Evolutionary conservation across 1,140 invertebrate genomes (phyloP).

Genomic region (Nylanderia fulva): DNA sequence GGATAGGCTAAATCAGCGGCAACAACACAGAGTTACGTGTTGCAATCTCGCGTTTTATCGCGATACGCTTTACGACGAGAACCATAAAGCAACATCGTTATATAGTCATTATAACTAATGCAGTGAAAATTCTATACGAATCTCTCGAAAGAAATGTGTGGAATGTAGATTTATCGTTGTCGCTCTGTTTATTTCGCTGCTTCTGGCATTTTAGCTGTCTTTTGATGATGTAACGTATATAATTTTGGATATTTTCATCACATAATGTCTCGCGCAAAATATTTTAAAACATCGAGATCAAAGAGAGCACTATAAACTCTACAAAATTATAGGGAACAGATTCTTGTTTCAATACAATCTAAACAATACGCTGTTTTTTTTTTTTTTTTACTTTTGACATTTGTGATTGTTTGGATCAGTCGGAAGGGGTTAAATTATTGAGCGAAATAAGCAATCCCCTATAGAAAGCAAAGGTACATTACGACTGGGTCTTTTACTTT

Average conservation of each 20-base stretch:
- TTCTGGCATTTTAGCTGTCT: too few species aligned
- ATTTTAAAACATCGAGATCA: background rate
- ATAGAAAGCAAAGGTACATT: conserved; percentile 8
- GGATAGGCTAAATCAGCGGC: conserved; percentile 5
- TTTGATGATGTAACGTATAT: background rate
- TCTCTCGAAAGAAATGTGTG: background rate
- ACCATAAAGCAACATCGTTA: conserved; percentile 9
- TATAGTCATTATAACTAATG: background rate
- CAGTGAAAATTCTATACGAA: background rate
- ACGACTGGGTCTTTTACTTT: background rate
- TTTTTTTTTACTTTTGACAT: background rate
- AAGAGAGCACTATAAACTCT: background rate
- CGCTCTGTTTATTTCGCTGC: background rate
- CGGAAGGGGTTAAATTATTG: background rate
- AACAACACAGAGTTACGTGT: conserved; percentile 13
- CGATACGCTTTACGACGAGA: conserved; percentile 30
- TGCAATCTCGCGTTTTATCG: conserved; percentile 34
- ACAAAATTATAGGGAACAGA: background rate
- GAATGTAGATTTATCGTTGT: conserved; percentile 14
- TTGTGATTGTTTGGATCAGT: background rate
- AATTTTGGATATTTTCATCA: background rate
- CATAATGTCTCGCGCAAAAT: background rate
- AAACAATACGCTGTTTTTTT: background rate
- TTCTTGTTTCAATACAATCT: background rate
- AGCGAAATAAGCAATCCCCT: too few species aligned